These are phyloP conservation scores for Portevinia maculata DNA, from an alignment of 2,888 invertebrate species.

Conservation along the genomic window DNA sequence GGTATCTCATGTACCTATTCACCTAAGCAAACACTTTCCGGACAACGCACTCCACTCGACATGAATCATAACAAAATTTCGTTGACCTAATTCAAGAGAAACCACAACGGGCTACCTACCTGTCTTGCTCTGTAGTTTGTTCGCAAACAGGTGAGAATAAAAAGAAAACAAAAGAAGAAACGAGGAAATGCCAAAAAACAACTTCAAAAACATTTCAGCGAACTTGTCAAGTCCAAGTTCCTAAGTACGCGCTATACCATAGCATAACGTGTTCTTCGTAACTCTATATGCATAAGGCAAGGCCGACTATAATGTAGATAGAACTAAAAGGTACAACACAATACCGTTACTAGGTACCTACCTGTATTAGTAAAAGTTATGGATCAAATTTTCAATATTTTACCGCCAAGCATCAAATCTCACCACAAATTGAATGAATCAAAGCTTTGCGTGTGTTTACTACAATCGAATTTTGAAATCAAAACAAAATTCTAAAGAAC, in stretches of 20 bases:
- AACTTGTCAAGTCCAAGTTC: background rate
- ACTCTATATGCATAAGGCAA: no score
- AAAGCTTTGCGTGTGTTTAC: no score
- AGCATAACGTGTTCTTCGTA: no score
- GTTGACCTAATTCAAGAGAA: conserved; percentile 62
- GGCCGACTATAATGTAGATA: background rate
- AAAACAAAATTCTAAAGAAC: conserved; percentile 56
- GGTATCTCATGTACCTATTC: no score
- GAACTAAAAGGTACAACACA: background rate
- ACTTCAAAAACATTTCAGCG: background rate
- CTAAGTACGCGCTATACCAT: no score
- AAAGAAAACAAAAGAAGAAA: conserved; percentile 6
- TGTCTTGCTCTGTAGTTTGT: conserved; percentile 13
- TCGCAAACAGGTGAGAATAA: conserved; percentile 22
- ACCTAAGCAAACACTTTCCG: background rate
- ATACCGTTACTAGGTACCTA: conserved; percentile 2
- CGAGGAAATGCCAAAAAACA: background rate
- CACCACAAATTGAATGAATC: no score
- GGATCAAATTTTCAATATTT: background rate
- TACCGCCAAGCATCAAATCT: background rate
- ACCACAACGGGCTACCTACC: conserved; percentile 49
- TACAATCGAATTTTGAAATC: conserved; percentile 38
- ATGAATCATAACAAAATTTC: conserved; percentile 64
- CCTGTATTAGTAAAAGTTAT: background rate
- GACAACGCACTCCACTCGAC: conserved; percentile 30